These are phyloP conservation scores for Drosophila atripex DNA, from an alignment of 2,888 invertebrate genomes.

Conservation along the genomic window DNA sequence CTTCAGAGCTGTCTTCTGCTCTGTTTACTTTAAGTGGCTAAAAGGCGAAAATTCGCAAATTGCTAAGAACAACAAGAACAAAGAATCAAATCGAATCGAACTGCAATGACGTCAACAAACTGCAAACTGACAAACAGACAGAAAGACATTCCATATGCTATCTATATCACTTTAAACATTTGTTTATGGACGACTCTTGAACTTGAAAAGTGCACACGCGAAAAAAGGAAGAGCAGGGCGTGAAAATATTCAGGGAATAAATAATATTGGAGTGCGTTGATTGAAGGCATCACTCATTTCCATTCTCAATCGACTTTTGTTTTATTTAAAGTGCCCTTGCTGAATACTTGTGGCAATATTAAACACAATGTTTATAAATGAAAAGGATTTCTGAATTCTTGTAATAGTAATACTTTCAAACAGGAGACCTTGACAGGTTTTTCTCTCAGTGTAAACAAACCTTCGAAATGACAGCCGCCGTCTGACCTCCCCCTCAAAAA, in stretches of 20 bases:
- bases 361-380: no score
- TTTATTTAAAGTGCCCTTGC: slow-evolving; percentile 7
- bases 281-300: slow-evolving; percentile 16
- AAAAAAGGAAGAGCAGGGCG: not conserved
- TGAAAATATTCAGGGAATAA: not conserved
- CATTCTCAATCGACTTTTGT: slow-evolving; percentile 1
- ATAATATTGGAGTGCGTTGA: slow-evolving; percentile 33
- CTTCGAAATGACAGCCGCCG: slow-evolving; percentile 46
- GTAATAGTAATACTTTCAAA: slow-evolving; percentile 11
- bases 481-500: slow-evolving; percentile 36
- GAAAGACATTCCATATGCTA: slow-evolving; percentile 19
- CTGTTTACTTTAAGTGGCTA: slow-evolving; percentile 44
- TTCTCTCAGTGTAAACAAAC: slow-evolving; percentile 64
- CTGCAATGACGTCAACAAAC: slow-evolving; percentile 60
- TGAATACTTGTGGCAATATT: no score
- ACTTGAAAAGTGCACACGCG: slow-evolving; percentile 63
- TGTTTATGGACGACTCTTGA: slow-evolving; percentile 60
- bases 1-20: slow-evolving; percentile 5
- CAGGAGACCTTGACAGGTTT: slow-evolving; percentile 16
- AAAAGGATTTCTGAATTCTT: not conserved
- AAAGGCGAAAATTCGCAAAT: slow-evolving; percentile 38
- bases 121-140: slow-evolving; percentile 38
- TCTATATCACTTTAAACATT: slow-evolving; percentile 42
- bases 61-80: slow-evolving; percentile 8
- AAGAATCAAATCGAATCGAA: slow-evolving; percentile 24